These are phyloP conservation scores for Arctocebus calabarensis DNA, from an alignment of 2,797 vertebrate species.

Conservation along the genomic window DNA sequence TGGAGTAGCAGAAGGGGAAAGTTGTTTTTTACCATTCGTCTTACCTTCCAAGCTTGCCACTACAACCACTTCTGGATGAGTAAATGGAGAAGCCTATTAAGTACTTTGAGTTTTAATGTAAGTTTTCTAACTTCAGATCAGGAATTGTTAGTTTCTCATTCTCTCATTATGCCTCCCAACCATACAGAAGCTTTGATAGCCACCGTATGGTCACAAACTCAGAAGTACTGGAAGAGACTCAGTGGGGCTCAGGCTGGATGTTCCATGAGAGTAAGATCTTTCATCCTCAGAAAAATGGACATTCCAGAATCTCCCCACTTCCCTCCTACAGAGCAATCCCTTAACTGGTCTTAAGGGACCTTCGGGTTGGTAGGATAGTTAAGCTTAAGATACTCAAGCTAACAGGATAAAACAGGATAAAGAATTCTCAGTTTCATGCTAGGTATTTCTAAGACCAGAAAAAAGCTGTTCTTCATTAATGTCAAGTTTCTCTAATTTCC, in stretches of 20 bases:
- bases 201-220: neutral
- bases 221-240: neutral
- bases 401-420: neutral
- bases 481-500: neutral
- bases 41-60: neutral
- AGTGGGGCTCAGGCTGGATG: neutral
- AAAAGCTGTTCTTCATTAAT: neutral
- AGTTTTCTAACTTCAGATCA: neutral
- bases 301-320: neutral
- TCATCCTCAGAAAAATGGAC: neutral
- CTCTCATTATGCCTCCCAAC: neutral
- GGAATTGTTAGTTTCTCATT: neutral
- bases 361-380: neutral
- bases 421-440: neutral
- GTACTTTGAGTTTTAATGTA: neutral
- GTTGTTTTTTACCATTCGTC: neutral
- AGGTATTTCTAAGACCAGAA: neutral
- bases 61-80: neutral
- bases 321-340: neutral
- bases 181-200: neutral
- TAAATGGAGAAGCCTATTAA: neutral
- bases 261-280: neutral
- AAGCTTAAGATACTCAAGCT: neutral
- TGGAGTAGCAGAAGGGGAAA: neutral
- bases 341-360: neutral